These are phyloP conservation scores for Watsonalla cultraria DNA, from an alignment of 2,888 invertebrate species.

Conservation along the genomic window DNA sequence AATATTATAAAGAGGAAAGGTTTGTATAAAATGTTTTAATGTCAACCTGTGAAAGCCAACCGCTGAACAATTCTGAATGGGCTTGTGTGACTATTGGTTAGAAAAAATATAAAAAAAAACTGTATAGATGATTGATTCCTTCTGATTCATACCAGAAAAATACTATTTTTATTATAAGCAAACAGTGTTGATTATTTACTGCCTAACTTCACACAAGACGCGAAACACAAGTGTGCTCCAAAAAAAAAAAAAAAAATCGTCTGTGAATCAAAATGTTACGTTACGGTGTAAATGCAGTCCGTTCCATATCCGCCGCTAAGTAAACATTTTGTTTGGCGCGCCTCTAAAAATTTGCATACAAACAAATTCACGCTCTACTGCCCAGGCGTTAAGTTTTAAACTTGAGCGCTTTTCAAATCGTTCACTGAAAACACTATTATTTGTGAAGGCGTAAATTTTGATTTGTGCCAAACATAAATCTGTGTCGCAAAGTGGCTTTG, in stretches of 20 bases:
- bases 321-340: constrained; percentile 30
- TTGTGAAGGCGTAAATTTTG: constrained; percentile 30
- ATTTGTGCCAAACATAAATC: constrained; percentile 37
- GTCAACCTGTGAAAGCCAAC: too few species aligned
- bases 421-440: constrained; percentile 16
- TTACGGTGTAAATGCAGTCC: constrained; percentile 23
- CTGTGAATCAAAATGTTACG: neutral
- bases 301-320: constrained; percentile 30
- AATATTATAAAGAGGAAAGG: too few species aligned
- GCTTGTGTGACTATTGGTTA: too few species aligned
- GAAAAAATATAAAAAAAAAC: too few species aligned
- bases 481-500: constrained; percentile 24
- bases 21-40: too few species aligned
- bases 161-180: too few species aligned
- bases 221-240: neutral
- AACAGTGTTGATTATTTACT: too few species aligned
- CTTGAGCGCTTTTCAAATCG: constrained; percentile 8
- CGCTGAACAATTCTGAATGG: too few species aligned
- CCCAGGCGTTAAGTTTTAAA: constrained; percentile 4
- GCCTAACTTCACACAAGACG: neutral
- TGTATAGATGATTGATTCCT: too few species aligned
- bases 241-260: neutral
- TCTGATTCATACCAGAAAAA: too few species aligned
- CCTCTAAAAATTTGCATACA: constrained; percentile 22
- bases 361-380: constrained; percentile 14